phyloP scores from a whole-genome alignment of 2,113 vertebrate species.

The Salvelinus namaycush region DNA sequence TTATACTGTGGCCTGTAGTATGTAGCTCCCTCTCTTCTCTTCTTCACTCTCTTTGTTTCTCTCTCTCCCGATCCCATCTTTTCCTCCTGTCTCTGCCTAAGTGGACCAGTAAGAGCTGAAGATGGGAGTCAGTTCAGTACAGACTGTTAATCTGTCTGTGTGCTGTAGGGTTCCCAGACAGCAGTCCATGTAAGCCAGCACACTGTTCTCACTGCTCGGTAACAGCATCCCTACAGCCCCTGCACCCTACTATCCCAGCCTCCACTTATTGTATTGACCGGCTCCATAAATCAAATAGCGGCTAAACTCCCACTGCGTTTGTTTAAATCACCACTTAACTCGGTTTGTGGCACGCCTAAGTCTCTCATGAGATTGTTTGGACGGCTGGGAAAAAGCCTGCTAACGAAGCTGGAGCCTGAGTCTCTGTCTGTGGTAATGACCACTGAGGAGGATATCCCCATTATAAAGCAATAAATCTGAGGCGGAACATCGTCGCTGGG shows the following conservation, averaged over 20 bases:
- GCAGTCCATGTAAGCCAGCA: neutral
- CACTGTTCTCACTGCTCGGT: neutral
- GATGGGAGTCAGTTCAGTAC: too few species aligned
- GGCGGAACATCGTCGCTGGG: neutral
- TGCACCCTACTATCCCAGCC: neutral
- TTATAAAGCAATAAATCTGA: conserved; percentile 14
- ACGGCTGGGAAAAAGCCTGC: neutral
- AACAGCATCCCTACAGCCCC: neutral
- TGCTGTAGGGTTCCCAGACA: neutral
- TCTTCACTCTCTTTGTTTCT: too few species aligned
- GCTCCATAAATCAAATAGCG: neutral
- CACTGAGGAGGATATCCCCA: conserved; percentile 7
- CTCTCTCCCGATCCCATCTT: too few species aligned
- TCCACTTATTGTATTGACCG: neutral
- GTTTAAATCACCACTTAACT: conserved; percentile 12
- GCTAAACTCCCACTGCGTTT: neutral
- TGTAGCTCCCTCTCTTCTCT: too few species aligned
- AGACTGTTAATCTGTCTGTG: too few species aligned
- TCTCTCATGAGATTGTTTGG: neutral
- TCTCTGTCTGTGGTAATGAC: conserved; percentile 10
- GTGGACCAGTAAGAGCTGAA: too few species aligned
- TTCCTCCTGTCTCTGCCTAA: too few species aligned
- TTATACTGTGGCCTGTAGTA: too few species aligned
- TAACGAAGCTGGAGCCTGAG: conserved; percentile 1
- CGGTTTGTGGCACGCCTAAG: neutral